These are phyloP conservation scores for Lithobius niger DNA, from an alignment of 1,140 invertebrate genomes.

Conservation along the genomic window DNA sequence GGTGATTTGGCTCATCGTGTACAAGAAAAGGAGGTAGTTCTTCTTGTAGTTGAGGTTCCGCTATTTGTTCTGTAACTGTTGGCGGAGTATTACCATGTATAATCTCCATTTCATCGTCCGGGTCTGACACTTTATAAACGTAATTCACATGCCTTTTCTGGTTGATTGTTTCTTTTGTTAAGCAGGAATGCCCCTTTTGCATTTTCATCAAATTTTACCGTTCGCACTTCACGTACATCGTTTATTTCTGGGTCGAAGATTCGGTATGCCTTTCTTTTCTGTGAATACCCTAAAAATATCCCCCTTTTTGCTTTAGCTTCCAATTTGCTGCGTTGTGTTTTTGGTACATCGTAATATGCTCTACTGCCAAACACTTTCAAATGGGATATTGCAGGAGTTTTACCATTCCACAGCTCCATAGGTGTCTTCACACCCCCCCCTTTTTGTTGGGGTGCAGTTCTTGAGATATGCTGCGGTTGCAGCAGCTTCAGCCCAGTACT, in stretches of 20 bases:
- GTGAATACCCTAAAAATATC: conserved; percentile 8
- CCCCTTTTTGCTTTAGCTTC: conserved; percentile 10
- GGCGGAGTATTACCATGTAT: too few species aligned
- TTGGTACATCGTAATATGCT: too few species aligned
- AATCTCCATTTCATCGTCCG: background rate
- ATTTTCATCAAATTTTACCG: conserved; percentile 5
- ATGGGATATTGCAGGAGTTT: conserved; percentile 6
- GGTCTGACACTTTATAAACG: background rate
- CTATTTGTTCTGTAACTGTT: too few species aligned
- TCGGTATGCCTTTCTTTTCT: conserved; percentile 8
- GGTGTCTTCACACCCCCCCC: conserved; percentile 1
- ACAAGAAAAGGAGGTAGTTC: background rate
- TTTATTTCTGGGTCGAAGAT: conserved; percentile 3
- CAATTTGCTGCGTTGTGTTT: conserved; percentile 14
- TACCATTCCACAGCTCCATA: conserved; percentile 7
- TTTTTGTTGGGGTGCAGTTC: conserved; percentile 13
- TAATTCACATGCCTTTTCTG: background rate
- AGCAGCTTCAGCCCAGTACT: conserved; percentile 20
- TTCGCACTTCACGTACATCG: background rate
- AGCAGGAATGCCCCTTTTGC: background rate
- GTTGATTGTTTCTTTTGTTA: background rate
- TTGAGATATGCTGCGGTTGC: conserved; percentile 14
- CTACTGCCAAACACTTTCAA: too few species aligned
- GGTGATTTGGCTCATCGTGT: background rate
- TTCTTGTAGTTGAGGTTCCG: too few species aligned